Base-by-base conservation (phyloP, 2,797 vertebrate species). In the Amphiprion clarkii region DNA sequence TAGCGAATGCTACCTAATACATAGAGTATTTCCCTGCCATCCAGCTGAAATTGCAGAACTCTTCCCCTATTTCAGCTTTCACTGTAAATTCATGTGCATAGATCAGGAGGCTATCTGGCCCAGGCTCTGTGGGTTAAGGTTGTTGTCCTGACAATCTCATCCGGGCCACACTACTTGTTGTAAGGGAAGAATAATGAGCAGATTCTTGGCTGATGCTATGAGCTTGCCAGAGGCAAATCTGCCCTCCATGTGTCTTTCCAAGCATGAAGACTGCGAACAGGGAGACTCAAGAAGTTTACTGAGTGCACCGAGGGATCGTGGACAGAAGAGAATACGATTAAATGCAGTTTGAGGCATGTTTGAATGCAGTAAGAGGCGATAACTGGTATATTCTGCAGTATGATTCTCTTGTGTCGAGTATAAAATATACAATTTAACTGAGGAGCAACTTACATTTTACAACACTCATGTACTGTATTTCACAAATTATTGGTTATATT, bases 151-250 rank as follows among this genome's bases (percentile, higher is more conserved):
- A 54, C 25, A 8, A 82, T 85, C 74, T 73, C 70, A 81, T 84
- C 39, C 48, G 17, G 64, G 65, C 71, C 65, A 66, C 67, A 60
- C 42, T 56, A 59, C 85, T 81, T 77, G 61, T 83, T 81, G 73
- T 83, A 75, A 59, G 60, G 72, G 48, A 71, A 79, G 86, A 89
- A 85, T 91, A 91, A 94, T 90, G 87, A 92, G 86, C 69, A 83
- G 67, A 87, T 67, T 83, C 81, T 70, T 69, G 76, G 79, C 86
- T 49, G 76, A 71, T 66, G 85, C 87, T 86, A 70, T 79, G 72
- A 86, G 87, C 79, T 71, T 78, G 93, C 93, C 87, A 89, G 82
- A 76, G 88, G 93, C 92, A 76, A 79, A 88, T 87, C 61, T 87
- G 81, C 82, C 85, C 78, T 86, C 73, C 56, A 46, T 84, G 63